These are phyloP conservation scores for Eucidaris tribuloides DNA, from an alignment of 35 echinoderm and acorn worm genomes.

Conservation along the genomic window DNA sequence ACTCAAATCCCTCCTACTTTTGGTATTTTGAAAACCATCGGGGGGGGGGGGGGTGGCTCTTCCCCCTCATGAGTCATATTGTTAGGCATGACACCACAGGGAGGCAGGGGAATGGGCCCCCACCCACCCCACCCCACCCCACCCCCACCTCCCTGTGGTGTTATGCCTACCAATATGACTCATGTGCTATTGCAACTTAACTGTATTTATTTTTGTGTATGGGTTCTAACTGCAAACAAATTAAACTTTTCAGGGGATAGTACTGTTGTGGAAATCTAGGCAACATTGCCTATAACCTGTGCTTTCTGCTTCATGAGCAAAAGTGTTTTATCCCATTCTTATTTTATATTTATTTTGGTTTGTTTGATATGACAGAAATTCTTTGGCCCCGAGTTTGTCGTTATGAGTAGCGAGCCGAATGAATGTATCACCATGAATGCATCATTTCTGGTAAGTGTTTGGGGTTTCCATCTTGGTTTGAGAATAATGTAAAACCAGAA, in stretches of 20 bases:
- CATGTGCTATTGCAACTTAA: neutral
- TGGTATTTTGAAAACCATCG: too few species aligned
- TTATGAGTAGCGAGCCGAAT: constrained; percentile 78
- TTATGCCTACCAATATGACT: neutral
- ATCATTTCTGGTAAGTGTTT: constrained; percentile 88
- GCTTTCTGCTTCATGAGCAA: neutral
- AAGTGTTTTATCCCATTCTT: neutral
- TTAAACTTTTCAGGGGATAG: too few species aligned
- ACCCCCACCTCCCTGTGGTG: too few species aligned
- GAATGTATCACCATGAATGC: constrained; percentile 69
- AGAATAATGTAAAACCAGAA: too few species aligned
- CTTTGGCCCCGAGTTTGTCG: constrained; percentile 96
- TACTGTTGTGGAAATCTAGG: neutral
- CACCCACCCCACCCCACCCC: too few species aligned
- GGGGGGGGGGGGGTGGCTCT: too few species aligned
- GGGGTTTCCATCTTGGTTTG: too few species aligned
- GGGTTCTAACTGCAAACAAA: neutral
- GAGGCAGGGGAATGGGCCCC: too few species aligned
- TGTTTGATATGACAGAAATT: constrained; percentile 58
- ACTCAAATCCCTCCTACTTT: too few species aligned
- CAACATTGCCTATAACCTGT: neutral
- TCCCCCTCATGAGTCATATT: too few species aligned
- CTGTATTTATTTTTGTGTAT: neutral
- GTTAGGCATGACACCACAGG: too few species aligned
- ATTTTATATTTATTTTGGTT: neutral